Evolutionary conservation across 1,140 invertebrate species (phyloP).

Genomic region (Drosophila littoralis): DNA sequence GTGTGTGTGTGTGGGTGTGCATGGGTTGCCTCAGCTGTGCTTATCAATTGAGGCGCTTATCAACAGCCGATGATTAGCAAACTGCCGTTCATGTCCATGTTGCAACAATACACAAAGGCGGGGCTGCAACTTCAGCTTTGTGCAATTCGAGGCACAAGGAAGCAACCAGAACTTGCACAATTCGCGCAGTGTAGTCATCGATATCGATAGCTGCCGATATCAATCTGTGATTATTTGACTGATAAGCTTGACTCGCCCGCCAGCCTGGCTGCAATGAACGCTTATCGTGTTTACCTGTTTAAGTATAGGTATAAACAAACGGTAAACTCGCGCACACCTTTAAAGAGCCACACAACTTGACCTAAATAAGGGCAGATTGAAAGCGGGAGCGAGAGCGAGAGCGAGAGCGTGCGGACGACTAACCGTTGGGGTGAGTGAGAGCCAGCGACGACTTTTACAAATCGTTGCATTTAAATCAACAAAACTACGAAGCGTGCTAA

Average conservation of each 20-base stretch:
- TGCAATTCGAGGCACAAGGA: slow-evolving; percentile 52
- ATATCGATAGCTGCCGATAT: slow-evolving; percentile 54
- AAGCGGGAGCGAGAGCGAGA: slow-evolving; percentile 3
- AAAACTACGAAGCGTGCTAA: slow-evolving; percentile 79
- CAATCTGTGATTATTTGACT: slow-evolving; percentile 57
- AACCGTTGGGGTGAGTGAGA: not conserved
- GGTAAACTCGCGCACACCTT: slow-evolving; percentile 58
- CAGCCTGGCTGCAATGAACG: slow-evolving; percentile 36
- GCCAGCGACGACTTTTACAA: slow-evolving; percentile 54
- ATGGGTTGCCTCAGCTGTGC: slow-evolving; percentile 26
- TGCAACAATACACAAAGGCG: slow-evolving; percentile 51
- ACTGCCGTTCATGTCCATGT: slow-evolving; percentile 14
- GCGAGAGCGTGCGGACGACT: slow-evolving; percentile 3
- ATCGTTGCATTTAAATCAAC: slow-evolving; percentile 76
- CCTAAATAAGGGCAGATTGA: slow-evolving; percentile 54
- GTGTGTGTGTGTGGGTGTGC: slow-evolving; percentile 2
- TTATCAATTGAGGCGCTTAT: slow-evolving; percentile 7
- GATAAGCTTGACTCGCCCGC: slow-evolving; percentile 46
- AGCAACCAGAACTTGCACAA: slow-evolving; percentile 60
- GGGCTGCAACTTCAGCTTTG: slow-evolving; percentile 24
- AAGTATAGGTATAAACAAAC: slow-evolving; percentile 48
- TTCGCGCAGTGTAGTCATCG: slow-evolving; percentile 56
- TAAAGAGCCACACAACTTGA: slow-evolving; percentile 62
- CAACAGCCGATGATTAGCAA: slow-evolving; percentile 23
- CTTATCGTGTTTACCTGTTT: slow-evolving; percentile 65